These are phyloP conservation scores for Myrmecophaga tridactyla DNA, from an alignment of 2,113 vertebrate species.

Conservation along the genomic window DNA sequence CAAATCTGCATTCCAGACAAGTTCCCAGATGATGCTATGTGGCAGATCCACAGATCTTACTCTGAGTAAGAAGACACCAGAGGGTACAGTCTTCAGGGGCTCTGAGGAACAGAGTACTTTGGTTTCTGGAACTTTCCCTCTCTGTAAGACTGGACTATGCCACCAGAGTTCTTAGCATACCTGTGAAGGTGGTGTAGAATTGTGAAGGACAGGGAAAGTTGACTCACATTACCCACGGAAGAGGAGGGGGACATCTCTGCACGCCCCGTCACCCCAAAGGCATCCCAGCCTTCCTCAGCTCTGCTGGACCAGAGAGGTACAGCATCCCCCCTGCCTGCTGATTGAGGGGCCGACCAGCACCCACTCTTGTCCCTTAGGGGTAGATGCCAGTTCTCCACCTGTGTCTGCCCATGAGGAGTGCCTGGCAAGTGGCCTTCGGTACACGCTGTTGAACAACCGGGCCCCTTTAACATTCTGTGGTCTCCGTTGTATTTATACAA, in stretches of 20 bases:
- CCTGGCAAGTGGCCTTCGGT: accelerated
- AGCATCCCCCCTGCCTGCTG: background rate
- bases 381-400: background rate
- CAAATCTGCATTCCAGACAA: too few species aligned
- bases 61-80: accelerated
- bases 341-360: too few species aligned
- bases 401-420: too few species aligned
- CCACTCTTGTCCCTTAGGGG: too few species aligned
- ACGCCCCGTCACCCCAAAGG: too few species aligned
- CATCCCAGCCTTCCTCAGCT: accelerated
- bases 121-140: background rate
- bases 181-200: accelerated
- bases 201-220: accelerated
- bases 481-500: accelerated
- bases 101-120: accelerated
- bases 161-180: accelerated
- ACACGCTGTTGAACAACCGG: accelerated
- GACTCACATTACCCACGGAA: accelerated
- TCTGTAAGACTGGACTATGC: background rate
- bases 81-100: background rate
- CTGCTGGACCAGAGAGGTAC: background rate
- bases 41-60: accelerated
- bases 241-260: accelerated
- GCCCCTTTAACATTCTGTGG: too few species aligned
- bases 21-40: accelerated